Evolutionary conservation across 1,140 invertebrate species (phyloP).

Genomic region (Diorhabda sublineata): DNA sequence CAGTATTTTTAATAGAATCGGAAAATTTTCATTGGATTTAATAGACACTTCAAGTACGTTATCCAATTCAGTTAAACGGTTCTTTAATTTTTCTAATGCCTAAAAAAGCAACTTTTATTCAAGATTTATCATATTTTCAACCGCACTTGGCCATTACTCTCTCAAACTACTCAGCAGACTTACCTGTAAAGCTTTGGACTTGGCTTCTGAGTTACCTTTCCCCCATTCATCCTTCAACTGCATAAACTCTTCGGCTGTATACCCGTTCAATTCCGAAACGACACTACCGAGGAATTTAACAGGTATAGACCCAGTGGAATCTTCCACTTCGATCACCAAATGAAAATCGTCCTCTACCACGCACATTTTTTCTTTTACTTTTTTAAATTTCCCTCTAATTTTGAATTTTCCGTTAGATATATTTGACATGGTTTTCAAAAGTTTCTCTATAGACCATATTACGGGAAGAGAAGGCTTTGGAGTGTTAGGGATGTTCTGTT

Average conservation of each 20-base stretch:
- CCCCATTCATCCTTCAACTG: slow-evolving; percentile 24
- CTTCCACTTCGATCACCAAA: slow-evolving; percentile 33
- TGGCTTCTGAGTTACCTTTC: slow-evolving; percentile 25
- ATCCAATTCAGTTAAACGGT: slow-evolving; percentile 26
- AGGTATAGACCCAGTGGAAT: slow-evolving; percentile 24
- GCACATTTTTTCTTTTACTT: slow-evolving; percentile 33
- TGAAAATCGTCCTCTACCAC: slow-evolving; percentile 24
- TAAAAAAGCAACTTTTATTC: slow-evolving; percentile 26
- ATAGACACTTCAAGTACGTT: slow-evolving; percentile 29
- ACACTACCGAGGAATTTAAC: slow-evolving; percentile 31
- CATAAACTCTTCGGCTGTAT: slow-evolving; percentile 21
- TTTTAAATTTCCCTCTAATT: slow-evolving; percentile 38
- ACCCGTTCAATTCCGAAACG: slow-evolving; percentile 26
- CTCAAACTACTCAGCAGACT: slow-evolving; percentile 3
- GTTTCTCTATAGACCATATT: slow-evolving; percentile 24
- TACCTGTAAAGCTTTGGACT: slow-evolving; percentile 29
- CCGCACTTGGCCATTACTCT: not conserved
- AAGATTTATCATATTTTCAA: not conserved
- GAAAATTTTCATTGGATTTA: slow-evolving; percentile 28
- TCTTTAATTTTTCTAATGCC: slow-evolving; percentile 28
- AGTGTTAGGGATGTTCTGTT: too few species aligned
- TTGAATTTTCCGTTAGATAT: slow-evolving; percentile 32
- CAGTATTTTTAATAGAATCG: slow-evolving; percentile 25
- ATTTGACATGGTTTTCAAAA: slow-evolving; percentile 21
- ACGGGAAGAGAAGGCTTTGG: not conserved